Evolutionary conservation across 2,888 invertebrate genomes (phyloP).

Genomic region (Oeneis ivallda): DNA sequence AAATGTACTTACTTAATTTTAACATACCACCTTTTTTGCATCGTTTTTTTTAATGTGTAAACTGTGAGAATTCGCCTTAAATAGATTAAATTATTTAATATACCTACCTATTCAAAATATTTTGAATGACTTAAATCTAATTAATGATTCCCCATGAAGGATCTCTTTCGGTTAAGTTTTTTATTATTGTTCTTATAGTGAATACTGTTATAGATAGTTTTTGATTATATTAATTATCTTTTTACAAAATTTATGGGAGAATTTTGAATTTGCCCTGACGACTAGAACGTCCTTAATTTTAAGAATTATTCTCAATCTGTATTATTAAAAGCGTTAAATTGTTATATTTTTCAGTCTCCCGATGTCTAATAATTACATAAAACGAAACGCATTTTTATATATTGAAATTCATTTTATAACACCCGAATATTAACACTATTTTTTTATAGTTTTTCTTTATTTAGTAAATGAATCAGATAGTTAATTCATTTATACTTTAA

Average conservation of each 20-base stretch:
- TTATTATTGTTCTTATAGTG: constrained; percentile 44
- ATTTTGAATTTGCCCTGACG: constrained; percentile 61
- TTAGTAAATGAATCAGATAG: background rate
- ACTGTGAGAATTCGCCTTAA: constrained; percentile 16
- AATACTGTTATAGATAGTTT: constrained; percentile 47
- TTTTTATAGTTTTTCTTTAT: background rate
- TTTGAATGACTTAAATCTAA: constrained; percentile 27
- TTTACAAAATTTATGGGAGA: constrained; percentile 55
- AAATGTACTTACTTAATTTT: background rate
- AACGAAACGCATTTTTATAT: background rate
- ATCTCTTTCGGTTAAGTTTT: constrained; percentile 61
- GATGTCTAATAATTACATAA: background rate
- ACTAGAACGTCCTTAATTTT: constrained; percentile 45
- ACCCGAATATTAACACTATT: background rate
- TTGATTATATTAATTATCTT: constrained; percentile 42
- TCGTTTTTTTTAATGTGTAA: background rate
- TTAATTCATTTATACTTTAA: constrained; percentile 5
- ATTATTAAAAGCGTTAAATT: constrained; percentile 25
- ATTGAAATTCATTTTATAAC: background rate
- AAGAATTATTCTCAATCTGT: constrained; percentile 41
- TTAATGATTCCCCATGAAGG: constrained; percentile 46
- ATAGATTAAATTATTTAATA: background rate
- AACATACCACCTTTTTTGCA: background rate
- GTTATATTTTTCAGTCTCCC: constrained; percentile 15
- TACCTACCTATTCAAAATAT: constrained; percentile 29